Evolutionary conservation across 2,888 invertebrate genomes (phyloP).

Genomic region (Plagiodera versicolora): DNA sequence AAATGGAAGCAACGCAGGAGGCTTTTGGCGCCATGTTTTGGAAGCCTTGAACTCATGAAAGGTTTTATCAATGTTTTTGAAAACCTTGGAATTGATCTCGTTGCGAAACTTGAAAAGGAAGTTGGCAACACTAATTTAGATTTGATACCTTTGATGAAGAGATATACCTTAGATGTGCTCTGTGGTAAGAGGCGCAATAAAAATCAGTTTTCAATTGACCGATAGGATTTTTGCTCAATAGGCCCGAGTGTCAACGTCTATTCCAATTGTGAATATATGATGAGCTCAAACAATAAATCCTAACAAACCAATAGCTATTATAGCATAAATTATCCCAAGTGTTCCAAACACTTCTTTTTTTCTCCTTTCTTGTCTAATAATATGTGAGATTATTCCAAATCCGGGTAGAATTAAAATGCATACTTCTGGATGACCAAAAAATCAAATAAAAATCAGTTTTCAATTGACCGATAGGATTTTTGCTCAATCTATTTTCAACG

Average conservation of each 20-base stretch:
- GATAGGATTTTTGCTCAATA: too few relatives aligned
- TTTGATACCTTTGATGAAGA: conserved; percentile 8
- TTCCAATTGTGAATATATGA: conserved; percentile 83
- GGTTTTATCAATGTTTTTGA: conserved; percentile 8
- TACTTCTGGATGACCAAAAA: conserved; percentile 86
- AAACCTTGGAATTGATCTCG: not conserved
- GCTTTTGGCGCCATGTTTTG: not conserved
- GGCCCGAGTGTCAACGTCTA: conserved; percentile 82
- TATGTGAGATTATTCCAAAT: conserved; percentile 77
- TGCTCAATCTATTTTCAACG: too few relatives aligned
- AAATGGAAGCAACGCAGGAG: not conserved
- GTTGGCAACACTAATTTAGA: not conserved
- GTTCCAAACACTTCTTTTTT: conserved; percentile 21
- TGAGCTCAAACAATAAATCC: conserved; percentile 86
- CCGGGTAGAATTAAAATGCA: conserved; percentile 62
- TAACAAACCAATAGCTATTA: conserved; percentile 77
- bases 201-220: too few relatives aligned
- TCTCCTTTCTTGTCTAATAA: conserved; percentile 72
- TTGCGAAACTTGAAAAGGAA: not conserved
- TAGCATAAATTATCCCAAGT: conserved; percentile 56
- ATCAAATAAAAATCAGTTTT: conserved; percentile 86
- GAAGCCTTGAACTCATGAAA: conserved; percentile 1
- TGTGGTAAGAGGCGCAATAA: not conserved
- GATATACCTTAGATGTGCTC: conserved; percentile 2
- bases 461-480: too few relatives aligned